Conservation (phyloP, 1,140 invertebrate genomes). For the Oryctes rhinoceros region DNA sequence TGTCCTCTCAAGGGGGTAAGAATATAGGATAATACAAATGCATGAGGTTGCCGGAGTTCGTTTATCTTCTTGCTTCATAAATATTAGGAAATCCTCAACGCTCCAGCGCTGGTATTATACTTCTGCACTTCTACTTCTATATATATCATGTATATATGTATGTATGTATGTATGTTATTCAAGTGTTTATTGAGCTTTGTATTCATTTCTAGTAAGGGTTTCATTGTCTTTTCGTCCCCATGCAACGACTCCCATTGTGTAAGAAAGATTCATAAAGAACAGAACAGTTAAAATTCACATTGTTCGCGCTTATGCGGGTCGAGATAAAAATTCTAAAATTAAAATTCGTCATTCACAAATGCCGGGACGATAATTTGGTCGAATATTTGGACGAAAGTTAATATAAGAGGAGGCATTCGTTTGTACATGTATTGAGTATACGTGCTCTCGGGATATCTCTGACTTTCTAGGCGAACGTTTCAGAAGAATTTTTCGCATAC, state of each 20-base stretch:
- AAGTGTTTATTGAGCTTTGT: not conserved
- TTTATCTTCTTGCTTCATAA: not conserved
- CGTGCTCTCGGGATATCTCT: not conserved
- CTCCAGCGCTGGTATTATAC: not conserved
- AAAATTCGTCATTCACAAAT: not conserved
- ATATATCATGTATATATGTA: too few species aligned
- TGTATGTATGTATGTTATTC: not conserved
- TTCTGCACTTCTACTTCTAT: too few species aligned
- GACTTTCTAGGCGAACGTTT: not conserved
- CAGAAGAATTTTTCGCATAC: not conserved
- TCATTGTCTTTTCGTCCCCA: not conserved
- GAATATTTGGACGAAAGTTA: not conserved
- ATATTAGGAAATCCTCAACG: not conserved
- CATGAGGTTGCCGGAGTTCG: not conserved
- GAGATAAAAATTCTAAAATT: constrained; percentile 8
- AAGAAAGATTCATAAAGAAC: not conserved
- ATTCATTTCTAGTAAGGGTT: not conserved
- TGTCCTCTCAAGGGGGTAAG: not conserved
- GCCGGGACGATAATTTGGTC: not conserved
- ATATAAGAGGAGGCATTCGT: not conserved
- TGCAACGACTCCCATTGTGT: not conserved
- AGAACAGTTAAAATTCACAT: constrained; percentile 1
- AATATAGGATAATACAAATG: not conserved
- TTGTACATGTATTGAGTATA: not conserved
- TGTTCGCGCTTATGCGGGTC: not conserved